Evolutionary conservation across 2,888 invertebrate genomes (phyloP).

Genomic region (Mechanitis mazaeus): DNA sequence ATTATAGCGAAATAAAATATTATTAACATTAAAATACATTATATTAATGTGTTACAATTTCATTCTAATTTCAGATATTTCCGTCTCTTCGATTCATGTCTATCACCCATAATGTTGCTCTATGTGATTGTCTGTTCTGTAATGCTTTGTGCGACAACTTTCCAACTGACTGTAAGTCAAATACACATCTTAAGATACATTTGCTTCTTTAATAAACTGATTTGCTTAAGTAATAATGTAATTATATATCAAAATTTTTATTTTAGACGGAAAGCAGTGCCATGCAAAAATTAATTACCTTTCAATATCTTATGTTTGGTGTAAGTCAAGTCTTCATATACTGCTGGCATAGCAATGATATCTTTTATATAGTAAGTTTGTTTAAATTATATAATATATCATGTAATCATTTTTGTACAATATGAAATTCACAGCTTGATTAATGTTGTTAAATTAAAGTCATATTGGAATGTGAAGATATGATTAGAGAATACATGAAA

Average conservation of each 20-base stretch:
- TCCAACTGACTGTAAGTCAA: conserved; percentile 58
- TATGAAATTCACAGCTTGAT: no score
- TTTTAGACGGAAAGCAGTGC: conserved; percentile 57
- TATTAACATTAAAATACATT: no score
- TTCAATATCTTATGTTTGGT: conserved; percentile 62
- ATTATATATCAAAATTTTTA: conserved; percentile 9
- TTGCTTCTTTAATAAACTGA: no score
- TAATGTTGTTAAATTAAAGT: no score
- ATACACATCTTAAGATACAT: conserved; percentile 6
- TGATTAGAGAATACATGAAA: no score
- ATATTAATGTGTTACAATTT: neutral
- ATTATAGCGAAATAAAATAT: no score
- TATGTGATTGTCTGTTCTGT: conserved; percentile 65
- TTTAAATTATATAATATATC: neutral
- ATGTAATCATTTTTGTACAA: no score
- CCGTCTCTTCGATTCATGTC: conserved; percentile 50
- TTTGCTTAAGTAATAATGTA: neutral
- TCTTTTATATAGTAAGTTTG: conserved; percentile 51
- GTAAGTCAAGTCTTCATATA: conserved; percentile 62
- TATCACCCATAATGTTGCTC: conserved; percentile 64
- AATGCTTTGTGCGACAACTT: conserved; percentile 63
- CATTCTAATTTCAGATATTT: conserved; percentile 45
- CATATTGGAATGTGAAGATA: no score
- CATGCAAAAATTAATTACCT: conserved; percentile 52
- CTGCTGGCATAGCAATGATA: conserved; percentile 69